Conservation (phyloP, 2,797 vertebrate species). For the Chelmon rostratus region DNA sequence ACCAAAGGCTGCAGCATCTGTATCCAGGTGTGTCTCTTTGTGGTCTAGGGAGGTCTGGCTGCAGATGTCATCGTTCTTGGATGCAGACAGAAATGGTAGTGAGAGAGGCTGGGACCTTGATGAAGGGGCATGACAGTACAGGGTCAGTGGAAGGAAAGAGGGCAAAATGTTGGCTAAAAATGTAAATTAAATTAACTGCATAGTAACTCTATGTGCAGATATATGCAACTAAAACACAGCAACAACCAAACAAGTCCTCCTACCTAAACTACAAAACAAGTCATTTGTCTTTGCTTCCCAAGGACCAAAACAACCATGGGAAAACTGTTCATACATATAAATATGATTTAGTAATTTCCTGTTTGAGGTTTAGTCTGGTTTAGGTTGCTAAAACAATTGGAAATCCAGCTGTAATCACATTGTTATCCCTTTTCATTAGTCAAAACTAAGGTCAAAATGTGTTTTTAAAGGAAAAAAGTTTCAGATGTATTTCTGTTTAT, state of each 20-base stretch:
- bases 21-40: neutral
- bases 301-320: neutral
- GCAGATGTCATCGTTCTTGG: slow-evolving; percentile 21
- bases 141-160: neutral
- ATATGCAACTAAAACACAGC: neutral
- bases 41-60: slow-evolving; percentile 25
- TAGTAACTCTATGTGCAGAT: slow-evolving; percentile 10
- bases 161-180: neutral
- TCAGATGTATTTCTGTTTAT: too few relatives aligned
- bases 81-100: slow-evolving; percentile 36
- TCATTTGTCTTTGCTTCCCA: neutral
- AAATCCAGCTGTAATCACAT: neutral
- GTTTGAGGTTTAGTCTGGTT: neutral
- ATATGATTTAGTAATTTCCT: neutral
- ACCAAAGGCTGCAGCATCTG: neutral
- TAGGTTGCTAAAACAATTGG: neutral
- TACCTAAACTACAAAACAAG: neutral
- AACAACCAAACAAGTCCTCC: neutral
- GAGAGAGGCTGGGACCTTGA: slow-evolving; percentile 59
- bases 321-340: neutral
- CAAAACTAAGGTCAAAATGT: too few relatives aligned
- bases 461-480: too few relatives aligned
- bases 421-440: too few relatives aligned
- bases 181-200: neutral
- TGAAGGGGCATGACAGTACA: slow-evolving; percentile 3